Evolutionary conservation across 1,140 invertebrate species (phyloP).

Genomic region (Drosophila willistoni): DNA sequence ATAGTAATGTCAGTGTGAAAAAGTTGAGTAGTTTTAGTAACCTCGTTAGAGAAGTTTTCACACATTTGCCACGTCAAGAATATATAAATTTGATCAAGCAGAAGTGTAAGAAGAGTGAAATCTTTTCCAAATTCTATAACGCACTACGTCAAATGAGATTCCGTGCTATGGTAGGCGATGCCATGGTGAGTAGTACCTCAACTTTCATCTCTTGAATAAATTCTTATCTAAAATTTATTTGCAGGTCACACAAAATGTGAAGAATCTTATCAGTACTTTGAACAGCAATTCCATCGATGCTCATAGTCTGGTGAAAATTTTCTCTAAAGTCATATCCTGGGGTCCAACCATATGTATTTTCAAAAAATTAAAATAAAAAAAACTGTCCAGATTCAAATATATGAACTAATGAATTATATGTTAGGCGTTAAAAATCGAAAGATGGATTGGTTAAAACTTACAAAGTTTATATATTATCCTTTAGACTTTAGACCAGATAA

Average conservation of each 20-base stretch:
- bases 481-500: too few species aligned
- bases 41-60: constrained; percentile 59
- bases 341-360: constrained; percentile 42
- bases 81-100: constrained; percentile 65
- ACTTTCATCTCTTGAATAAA: background rate
- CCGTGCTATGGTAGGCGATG: constrained; percentile 44
- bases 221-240: constrained; percentile 16
- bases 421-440: too few species aligned
- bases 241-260: constrained; percentile 56
- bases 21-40: constrained; percentile 45
- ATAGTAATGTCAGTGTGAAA: constrained; percentile 1
- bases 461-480: too few species aligned
- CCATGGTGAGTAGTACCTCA: constrained; percentile 55
- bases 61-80: constrained; percentile 59
- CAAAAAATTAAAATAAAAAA: constrained; percentile 7
- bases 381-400: constrained; percentile 3
- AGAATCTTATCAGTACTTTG: constrained; percentile 46
- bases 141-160: constrained; percentile 61
- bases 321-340: too few species aligned
- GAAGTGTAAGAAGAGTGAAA: constrained; percentile 42
- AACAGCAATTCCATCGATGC: too few species aligned
- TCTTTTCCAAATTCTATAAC: constrained; percentile 69
- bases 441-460: too few species aligned
- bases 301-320: too few species aligned
- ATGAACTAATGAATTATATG: too few species aligned